phyloP scores from a whole-genome alignment of 2,797 vertebrate genomes.

The Antrozous pallidus region DNA sequence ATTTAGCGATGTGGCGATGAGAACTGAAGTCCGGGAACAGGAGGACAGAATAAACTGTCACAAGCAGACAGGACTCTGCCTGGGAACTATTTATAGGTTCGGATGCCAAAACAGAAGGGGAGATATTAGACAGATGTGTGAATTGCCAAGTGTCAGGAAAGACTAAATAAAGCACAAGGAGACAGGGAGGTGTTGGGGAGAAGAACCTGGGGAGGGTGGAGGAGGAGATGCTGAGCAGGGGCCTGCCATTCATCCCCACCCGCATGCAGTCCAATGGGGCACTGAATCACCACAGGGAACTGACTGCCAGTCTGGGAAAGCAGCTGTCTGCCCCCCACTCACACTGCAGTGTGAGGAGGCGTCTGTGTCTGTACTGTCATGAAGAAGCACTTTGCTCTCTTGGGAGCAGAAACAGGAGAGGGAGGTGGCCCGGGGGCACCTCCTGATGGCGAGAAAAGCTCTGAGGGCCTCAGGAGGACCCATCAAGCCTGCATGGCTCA shows the following conservation, averaged over 20 bases:
- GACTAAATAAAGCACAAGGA: not conserved
- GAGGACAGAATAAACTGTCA: not conserved
- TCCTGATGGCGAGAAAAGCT: not conserved
- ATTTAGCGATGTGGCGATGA: not conserved
- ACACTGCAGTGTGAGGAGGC: rapidly evolving
- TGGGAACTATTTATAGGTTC: slow-evolving; percentile 33
- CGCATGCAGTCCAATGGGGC: not conserved
- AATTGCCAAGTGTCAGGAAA: not conserved
- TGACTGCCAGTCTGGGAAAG: not conserved
- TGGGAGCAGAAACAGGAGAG: not conserved
- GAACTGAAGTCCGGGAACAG: not conserved
- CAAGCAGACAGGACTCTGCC: not conserved
- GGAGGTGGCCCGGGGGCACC: not conserved
- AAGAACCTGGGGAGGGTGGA: rapidly evolving
- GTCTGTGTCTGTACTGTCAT: not conserved
- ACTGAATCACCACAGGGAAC: not conserved
- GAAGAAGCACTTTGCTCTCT: not conserved
- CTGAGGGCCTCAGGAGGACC: not conserved
- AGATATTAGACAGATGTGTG: not conserved
- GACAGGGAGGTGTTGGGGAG: not conserved
- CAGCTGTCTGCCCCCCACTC: not conserved
- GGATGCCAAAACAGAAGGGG: slow-evolving; percentile 37
- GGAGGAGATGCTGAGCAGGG: not conserved
- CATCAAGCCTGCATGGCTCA: not conserved
- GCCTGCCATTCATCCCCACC: not conserved